These are phyloP conservation scores for Calosoma granatense DNA, from an alignment of 1,140 invertebrate species.

Conservation along the genomic window DNA sequence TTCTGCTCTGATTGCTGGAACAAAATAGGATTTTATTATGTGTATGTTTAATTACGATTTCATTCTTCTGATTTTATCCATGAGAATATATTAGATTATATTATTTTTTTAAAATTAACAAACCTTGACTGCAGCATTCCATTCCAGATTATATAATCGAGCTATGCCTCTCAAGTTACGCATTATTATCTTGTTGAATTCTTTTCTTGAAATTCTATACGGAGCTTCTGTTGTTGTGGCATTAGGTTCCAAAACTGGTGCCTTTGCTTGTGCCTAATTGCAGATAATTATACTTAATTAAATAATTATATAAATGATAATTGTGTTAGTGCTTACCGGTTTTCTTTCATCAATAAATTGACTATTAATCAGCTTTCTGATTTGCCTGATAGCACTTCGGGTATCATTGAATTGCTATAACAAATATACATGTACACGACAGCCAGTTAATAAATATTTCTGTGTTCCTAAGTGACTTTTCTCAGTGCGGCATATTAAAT, in stretches of 20 bases:
- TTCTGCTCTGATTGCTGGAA: slow-evolving; percentile 22
- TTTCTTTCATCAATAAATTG: slow-evolving; percentile 32
- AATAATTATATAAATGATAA: background rate
- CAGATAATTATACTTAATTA: background rate
- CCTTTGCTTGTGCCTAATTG: slow-evolving; percentile 12
- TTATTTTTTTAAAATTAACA: no score
- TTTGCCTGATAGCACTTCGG: slow-evolving; percentile 35
- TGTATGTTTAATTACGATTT: background rate
- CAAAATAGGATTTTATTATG: slow-evolving; percentile 11
- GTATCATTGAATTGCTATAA: slow-evolving; percentile 39
- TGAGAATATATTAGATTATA: background rate
- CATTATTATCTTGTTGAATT: slow-evolving; percentile 30
- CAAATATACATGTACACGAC: slow-evolving; percentile 9
- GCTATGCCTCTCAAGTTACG: slow-evolving; percentile 38
- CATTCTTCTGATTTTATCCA: no score
- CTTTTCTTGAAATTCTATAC: slow-evolving; percentile 29
- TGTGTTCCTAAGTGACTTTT: background rate
- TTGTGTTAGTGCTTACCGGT: slow-evolving; percentile 12
- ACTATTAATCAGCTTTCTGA: slow-evolving; percentile 30
- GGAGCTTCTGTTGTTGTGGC: slow-evolving; percentile 29
- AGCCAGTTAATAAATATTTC: slow-evolving; percentile 15
- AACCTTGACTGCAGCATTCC: slow-evolving; percentile 40
- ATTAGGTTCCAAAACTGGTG: slow-evolving; percentile 21
- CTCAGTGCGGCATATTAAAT: no score
- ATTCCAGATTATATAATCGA: slow-evolving; percentile 40